Evolutionary conservation across 2,113 vertebrate species (phyloP).

Genomic region (Barbus barbus): DNA sequence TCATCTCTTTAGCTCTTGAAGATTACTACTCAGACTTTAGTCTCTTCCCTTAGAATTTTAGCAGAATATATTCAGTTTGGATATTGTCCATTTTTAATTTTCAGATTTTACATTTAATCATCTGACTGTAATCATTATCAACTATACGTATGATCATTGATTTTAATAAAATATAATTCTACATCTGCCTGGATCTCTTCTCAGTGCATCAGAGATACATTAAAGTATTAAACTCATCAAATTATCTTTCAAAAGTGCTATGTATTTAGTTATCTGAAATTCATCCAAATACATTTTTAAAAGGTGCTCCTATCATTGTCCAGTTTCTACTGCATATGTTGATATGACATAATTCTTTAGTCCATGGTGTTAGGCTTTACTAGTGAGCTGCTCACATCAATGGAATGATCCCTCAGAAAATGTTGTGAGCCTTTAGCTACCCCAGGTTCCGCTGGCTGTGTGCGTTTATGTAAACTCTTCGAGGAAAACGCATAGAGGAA

Average conservation of each 20-base stretch:
- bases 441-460: not conserved
- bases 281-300: not conserved
- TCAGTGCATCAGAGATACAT: not conserved
- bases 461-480: conserved; percentile 20
- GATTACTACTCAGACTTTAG: too few relatives aligned
- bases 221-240: not conserved
- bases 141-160: too few relatives aligned
- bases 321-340: not conserved
- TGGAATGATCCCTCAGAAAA: too few relatives aligned
- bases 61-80: too few relatives aligned
- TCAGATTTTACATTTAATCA: too few relatives aligned
- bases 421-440: too few relatives aligned
- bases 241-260: not conserved
- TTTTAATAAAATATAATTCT: too few relatives aligned
- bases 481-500: conserved; percentile 73
- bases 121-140: too few relatives aligned
- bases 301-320: not conserved
- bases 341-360: not conserved
- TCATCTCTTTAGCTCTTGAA: too few relatives aligned
- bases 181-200: too few relatives aligned
- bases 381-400: not conserved
- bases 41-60: too few relatives aligned
- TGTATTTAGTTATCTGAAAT: not conserved
- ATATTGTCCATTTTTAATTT: too few relatives aligned
- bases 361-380: not conserved